Base-by-base conservation (phyloP, 23 tunicate genomes). In the Halocynthia aurantium region DNA sequence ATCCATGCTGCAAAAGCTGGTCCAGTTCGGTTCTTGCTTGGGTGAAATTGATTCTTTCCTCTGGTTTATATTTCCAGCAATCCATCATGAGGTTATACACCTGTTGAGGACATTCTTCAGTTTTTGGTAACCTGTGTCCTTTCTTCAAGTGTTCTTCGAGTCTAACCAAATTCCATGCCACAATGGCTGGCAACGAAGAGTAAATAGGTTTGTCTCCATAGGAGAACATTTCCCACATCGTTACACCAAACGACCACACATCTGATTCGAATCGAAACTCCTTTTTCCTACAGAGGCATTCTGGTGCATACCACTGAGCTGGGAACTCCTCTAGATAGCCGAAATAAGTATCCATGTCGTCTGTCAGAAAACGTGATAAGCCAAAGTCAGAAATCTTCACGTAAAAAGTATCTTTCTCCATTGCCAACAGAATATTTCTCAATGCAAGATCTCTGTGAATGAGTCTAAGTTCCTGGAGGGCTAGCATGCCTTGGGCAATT, bases 261-360 rank as follows among this genome's bases (percentile, higher is more conserved):
- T 93, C 98, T 7, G 98, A 87, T 61, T 87, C 79, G 40, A 82
- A 82, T 57, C 67, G 77, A 53, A 74, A 82, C 17, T 73, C 53
- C 10, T 54, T 69, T 19, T 85, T 70, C 6, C 51, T 66, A 19
- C 75, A 55, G 31, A 94, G 80, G 55, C 99, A 88, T 62, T 94
- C 99, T 6, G 99, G 99, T 0, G 99, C 96, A 62, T 85, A 88
- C 99, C 99, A 94, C 63, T 77, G 85, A 11, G 83, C 87, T 40
- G 99, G 99, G 65, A 94, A 81, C 44, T 88, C 87, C n/a, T 81
- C 82, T 6, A 84, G 82, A 50, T 81, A 88, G 51, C 95, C 95
- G n/a, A 77, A 52, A 57, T 94, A 94, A 52, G 81, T 84, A 50
- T 72, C 73, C 50, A 61, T 18, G 54, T 86, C 85, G 53, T 85